These are phyloP conservation scores for Malurus leucopterus DNA, from an alignment of 2,797 vertebrate genomes.

Conservation along the genomic window DNA sequence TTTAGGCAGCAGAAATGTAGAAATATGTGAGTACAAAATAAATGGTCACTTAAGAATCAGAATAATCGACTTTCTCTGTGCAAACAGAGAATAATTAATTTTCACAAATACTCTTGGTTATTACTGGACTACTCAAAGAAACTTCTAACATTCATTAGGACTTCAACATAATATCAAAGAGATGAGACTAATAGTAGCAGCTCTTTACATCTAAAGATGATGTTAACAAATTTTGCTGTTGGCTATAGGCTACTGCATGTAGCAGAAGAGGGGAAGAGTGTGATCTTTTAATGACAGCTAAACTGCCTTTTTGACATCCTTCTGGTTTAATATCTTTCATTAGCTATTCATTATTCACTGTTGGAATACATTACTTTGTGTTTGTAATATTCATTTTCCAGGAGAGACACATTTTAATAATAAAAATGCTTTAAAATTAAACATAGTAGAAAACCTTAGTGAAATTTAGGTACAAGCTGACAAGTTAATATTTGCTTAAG, in stretches of 20 bases:
- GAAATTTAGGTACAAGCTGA: constrained; percentile 15
- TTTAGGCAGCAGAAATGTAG: not conserved
- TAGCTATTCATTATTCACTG: constrained; percentile 41
- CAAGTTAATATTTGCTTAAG: constrained; percentile 45
- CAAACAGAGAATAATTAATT: constrained; percentile 34
- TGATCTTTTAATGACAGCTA: constrained; percentile 47
- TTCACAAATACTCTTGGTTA: constrained; percentile 55
- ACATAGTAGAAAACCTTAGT: not conserved
- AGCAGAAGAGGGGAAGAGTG: constrained; percentile 12
- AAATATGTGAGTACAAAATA: constrained; percentile 12
- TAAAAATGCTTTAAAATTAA: not conserved
- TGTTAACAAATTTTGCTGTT: not conserved
- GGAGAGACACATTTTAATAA: not conserved
- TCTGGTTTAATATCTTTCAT: constrained; percentile 31
- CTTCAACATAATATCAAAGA: constrained; percentile 51
- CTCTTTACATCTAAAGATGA: constrained; percentile 38
- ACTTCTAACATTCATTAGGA: constrained; percentile 41
- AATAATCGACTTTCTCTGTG: not conserved
- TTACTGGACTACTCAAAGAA: constrained; percentile 43
- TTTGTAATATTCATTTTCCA: not conserved
- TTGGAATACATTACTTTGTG: not conserved
- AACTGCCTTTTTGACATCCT: constrained; percentile 13
- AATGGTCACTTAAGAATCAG: constrained; percentile 41
- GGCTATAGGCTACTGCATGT: not conserved
- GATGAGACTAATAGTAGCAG: not conserved